Conservation (phyloP, 2,888 invertebrate genomes). For the Loripinus fragilis region DNA sequence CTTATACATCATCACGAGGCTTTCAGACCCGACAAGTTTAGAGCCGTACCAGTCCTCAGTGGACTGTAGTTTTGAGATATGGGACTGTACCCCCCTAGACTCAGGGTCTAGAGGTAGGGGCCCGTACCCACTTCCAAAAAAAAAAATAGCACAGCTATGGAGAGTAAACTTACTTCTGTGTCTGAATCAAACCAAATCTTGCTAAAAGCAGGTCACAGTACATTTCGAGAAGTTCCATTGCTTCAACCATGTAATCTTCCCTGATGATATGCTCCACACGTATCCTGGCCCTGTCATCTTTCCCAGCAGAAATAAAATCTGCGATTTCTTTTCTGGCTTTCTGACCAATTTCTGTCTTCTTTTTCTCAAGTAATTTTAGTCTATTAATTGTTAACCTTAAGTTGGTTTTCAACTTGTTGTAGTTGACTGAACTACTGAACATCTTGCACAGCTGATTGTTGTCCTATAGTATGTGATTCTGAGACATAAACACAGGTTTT, state of each 20-base stretch:
- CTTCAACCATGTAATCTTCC: slow-evolving; percentile 99
- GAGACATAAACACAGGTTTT: background rate
- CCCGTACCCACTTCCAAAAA: too few relatives aligned
- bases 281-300: slow-evolving; percentile 91
- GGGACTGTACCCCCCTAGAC: too few relatives aligned
- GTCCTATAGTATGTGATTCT: background rate
- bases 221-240: slow-evolving; percentile 99
- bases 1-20: too few relatives aligned
- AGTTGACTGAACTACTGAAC: slow-evolving; percentile 93
- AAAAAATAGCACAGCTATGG: background rate
- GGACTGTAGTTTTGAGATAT: too few relatives aligned
- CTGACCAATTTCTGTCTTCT: slow-evolving; percentile 95
- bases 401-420: slow-evolving; percentile 97
- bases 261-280: slow-evolving; percentile 99
- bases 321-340: slow-evolving; percentile 99
- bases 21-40: too few relatives aligned
- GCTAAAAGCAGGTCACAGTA: slow-evolving; percentile 98
- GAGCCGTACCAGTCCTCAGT: too few relatives aligned
- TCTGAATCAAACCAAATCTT: slow-evolving; percentile 95
- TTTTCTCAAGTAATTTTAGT: slow-evolving; percentile 97
- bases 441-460: slow-evolving; percentile 52
- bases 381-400: slow-evolving; percentile 96
- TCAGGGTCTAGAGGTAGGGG: too few relatives aligned
- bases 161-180: slow-evolving; percentile 80
- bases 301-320: slow-evolving; percentile 88